A percentile compares a stretch with the other conserved stretches of the same genome.
Evolutionary conservation across 2,113 vertebrate species (phyloP).

Genomic region (Lanius ludovicianus): DNA sequence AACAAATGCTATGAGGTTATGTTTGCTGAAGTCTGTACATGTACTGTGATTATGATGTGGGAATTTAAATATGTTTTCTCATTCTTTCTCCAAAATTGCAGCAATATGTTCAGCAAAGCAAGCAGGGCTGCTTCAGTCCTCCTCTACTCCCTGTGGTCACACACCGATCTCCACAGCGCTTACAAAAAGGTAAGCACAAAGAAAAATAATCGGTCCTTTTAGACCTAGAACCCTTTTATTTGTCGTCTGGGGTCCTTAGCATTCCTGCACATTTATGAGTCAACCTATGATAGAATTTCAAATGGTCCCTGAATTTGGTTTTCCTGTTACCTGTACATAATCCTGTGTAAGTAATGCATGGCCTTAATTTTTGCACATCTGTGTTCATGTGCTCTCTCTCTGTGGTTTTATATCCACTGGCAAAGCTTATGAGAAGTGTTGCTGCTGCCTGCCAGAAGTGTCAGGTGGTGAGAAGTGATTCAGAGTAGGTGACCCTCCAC

Average conservation of each 20-base stretch:
- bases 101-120: slow-evolving; percentile 72
- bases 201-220: not conserved
- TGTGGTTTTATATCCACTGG: not conserved
- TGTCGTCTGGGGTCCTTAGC: not conserved
- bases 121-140: slow-evolving; percentile 82
- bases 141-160: slow-evolving; percentile 86
- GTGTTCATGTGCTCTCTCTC: not conserved
- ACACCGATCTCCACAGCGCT: slow-evolving; percentile 78
- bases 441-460: not conserved
- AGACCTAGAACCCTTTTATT: not conserved
- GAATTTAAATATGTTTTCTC: not conserved
- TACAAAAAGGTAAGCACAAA: slow-evolving; percentile 83
- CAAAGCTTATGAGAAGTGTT: not conserved
- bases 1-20: not conserved
- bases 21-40: not conserved
- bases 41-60: not conserved
- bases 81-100: slow-evolving; percentile 36
- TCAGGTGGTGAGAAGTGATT: not conserved
- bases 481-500: not conserved
- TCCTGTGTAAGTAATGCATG: not conserved
- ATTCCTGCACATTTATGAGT: not conserved
- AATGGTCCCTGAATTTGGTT: not conserved
- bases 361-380: not conserved
- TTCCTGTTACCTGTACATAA: not conserved
- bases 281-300: not conserved